These are phyloP conservation scores for Chaetops frenatus DNA, from an alignment of 2,113 vertebrate species.

Conservation along the genomic window DNA sequence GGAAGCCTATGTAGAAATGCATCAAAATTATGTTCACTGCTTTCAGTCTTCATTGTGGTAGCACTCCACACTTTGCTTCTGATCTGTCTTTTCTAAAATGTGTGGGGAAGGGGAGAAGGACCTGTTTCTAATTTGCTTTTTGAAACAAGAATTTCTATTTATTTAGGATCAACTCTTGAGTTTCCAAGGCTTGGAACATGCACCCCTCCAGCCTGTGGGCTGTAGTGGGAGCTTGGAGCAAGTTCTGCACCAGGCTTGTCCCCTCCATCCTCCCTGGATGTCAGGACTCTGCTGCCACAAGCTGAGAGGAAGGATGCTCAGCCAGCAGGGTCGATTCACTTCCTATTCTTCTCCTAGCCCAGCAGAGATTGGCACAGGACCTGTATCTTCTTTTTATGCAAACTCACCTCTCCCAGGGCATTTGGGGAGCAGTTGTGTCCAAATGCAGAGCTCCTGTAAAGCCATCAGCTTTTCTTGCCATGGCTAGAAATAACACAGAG, in stretches of 20 bases:
- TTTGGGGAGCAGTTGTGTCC: background rate
- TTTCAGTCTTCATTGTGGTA: background rate
- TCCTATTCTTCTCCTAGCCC: background rate
- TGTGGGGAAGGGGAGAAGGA: background rate
- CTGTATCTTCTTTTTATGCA: background rate
- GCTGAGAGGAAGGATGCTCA: background rate
- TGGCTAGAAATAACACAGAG: background rate
- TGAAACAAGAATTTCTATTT: background rate
- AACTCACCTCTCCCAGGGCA: background rate
- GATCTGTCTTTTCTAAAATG: background rate
- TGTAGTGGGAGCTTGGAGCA: background rate
- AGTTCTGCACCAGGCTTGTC: background rate
- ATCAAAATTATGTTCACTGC: background rate
- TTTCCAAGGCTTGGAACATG: background rate
- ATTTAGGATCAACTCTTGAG: background rate
- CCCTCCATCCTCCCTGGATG: background rate
- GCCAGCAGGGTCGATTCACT: background rate
- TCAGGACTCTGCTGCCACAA: rapidly evolving
- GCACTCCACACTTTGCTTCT: background rate
- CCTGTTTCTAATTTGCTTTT: background rate
- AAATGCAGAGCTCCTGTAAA: background rate
- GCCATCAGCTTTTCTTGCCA: background rate
- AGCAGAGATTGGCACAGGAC: background rate
- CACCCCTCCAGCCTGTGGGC: rapidly evolving
- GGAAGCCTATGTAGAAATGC: background rate